phyloP scores from a whole-genome alignment of 2,888 invertebrate species.

The Drosophila acutilabella region DNA sequence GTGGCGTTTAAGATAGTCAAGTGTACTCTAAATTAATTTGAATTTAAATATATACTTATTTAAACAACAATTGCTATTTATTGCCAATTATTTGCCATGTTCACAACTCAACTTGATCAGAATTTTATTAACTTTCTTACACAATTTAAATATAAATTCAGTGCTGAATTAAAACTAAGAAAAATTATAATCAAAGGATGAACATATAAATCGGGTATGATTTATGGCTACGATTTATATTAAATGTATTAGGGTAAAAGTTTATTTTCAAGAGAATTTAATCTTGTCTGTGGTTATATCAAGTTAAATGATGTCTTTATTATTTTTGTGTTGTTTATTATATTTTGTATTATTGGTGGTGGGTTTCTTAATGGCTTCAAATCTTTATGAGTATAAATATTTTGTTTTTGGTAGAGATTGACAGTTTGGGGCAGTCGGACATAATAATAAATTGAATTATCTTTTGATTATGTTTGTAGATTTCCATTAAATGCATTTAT shows the following conservation, averaged over 20 bases:
- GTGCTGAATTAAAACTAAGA: neutral
- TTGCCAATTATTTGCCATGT: constrained; percentile 46
- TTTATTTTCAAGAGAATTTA: no score
- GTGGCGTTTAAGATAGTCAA: neutral
- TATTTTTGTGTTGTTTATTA: neutral
- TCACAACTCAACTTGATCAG: constrained; percentile 34
- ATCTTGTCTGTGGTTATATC: neutral
- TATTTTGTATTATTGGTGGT: constrained; percentile 36
- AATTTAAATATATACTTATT: constrained; percentile 27
- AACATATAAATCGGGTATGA: no score
- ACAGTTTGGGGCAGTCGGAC: constrained; percentile 22
- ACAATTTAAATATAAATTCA: neutral
- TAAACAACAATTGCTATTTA: constrained; percentile 36
- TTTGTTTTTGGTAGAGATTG: constrained; percentile 20
- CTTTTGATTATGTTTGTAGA: neutral
- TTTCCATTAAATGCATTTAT: constrained; percentile 40
- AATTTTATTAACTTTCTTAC: constrained; percentile 13
- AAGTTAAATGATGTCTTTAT: neutral
- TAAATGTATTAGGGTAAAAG: no score
- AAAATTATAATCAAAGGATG: neutral
- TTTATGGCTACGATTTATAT: no score
- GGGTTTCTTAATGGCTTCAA: constrained; percentile 50
- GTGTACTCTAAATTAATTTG: constrained; percentile 17
- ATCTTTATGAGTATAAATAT: constrained; percentile 12
- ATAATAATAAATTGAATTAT: constrained; percentile 16